Evolutionary conservation across 2,797 vertebrate genomes (phyloP).

Genomic region (Centropyge bicolor): DNA sequence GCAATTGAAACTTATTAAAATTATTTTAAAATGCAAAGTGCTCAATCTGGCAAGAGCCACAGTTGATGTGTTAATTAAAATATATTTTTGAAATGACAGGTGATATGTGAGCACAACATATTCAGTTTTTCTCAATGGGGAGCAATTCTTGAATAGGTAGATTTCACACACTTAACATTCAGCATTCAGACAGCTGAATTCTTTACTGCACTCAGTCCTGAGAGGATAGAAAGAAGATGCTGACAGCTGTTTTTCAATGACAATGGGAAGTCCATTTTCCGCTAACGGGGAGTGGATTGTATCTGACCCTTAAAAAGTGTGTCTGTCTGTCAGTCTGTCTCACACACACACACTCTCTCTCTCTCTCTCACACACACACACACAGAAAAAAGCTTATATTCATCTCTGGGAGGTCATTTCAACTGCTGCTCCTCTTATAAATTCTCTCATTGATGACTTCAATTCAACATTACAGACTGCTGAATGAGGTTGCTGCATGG

Average conservation of each 20-base stretch:
- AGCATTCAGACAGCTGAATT: slow-evolving; percentile 25
- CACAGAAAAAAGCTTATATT: slow-evolving; percentile 4
- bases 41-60: neutral
- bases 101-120: neutral
- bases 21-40: neutral
- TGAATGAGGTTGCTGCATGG: slow-evolving; percentile 29
- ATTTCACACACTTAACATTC: slow-evolving; percentile 17
- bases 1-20: neutral
- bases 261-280: slow-evolving; percentile 48
- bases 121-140: slow-evolving; percentile 7
- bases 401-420: slow-evolving; percentile 21
- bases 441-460: slow-evolving; percentile 42
- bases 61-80: too few species aligned
- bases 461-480: slow-evolving; percentile 50
- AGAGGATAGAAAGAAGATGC: slow-evolving; percentile 46
- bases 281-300: slow-evolving; percentile 23
- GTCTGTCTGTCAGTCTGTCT: neutral
- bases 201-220: slow-evolving; percentile 17
- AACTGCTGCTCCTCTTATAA: slow-evolving; percentile 24
- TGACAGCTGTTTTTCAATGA: slow-evolving; percentile 55
- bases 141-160: neutral
- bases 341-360: neutral
- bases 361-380: slow-evolving; percentile 17
- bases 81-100: neutral
- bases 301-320: slow-evolving; percentile 20